These are phyloP conservation scores for Electrona antarctica DNA, from an alignment of 2,113 vertebrate genomes.

Conservation along the genomic window DNA sequence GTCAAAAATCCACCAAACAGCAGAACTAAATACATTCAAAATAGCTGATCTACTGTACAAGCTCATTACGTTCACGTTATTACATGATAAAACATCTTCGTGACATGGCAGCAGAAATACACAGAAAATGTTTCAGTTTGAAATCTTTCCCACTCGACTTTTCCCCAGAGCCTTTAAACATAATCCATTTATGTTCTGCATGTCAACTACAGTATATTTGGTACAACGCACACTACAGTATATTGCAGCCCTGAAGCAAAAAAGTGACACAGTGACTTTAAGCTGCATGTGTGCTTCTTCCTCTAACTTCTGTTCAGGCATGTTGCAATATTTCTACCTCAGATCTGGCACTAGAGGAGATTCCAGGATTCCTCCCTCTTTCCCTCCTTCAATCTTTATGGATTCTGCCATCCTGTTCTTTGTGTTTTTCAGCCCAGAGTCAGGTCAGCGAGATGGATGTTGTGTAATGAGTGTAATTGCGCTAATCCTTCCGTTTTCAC, in stretches of 20 bases:
- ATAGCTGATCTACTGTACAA: too few species aligned
- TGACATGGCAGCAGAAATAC: too few species aligned
- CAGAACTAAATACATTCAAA: too few species aligned
- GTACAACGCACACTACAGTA: slow-evolving; percentile 46
- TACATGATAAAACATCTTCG: too few species aligned
- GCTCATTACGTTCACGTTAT: too few species aligned
- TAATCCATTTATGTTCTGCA: slow-evolving; percentile 44
- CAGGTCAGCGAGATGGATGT: slow-evolving; percentile 65
- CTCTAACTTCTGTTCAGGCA: slow-evolving; percentile 76
- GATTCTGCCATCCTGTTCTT: slow-evolving; percentile 61
- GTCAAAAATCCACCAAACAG: too few species aligned
- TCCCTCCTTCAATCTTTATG: slow-evolving; percentile 57
- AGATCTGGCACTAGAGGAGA: slow-evolving; percentile 65
- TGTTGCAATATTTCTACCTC: slow-evolving; percentile 63
- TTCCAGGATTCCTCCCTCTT: slow-evolving; percentile 69
- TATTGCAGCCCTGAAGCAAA: slow-evolving; percentile 63
- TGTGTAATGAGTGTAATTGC: slow-evolving; percentile 71
- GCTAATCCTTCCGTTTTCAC: slow-evolving; percentile 71
- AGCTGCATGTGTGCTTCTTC: slow-evolving; percentile 44
- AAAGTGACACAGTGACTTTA: slow-evolving; percentile 40
- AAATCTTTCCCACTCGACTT: slow-evolving; percentile 56
- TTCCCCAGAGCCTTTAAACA: slow-evolving; percentile 38
- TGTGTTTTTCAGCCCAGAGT: slow-evolving; percentile 54
- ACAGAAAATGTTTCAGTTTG: slow-evolving; percentile 41
- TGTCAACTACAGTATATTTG: slow-evolving; percentile 45